A percentile compares a stretch with the other conserved stretches of the same genome.
phyloP scores from a whole-genome alignment of 2,113 vertebrate species.

The Phalacrocorax brasilianus region DNA sequence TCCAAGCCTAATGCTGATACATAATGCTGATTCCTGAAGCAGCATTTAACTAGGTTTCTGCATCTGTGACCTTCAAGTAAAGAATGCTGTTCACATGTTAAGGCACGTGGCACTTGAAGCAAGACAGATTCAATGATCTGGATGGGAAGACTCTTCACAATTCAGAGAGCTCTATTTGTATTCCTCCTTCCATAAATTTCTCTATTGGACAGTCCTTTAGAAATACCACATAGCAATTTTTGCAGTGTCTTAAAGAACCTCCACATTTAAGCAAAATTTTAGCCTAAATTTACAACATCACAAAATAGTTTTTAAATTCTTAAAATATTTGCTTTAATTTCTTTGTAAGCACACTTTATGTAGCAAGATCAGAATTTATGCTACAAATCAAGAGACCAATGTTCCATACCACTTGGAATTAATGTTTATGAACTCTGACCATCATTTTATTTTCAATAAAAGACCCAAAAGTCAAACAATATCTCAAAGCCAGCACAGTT shows the following conservation, averaged over 20 bases:
- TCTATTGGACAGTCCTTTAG: background rate
- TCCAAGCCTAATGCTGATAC: conserved; percentile 17
- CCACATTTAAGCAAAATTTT: background rate
- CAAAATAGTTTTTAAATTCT: background rate
- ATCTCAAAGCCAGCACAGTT: background rate
- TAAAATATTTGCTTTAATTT: background rate
- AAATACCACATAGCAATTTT: background rate
- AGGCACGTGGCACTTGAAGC: background rate
- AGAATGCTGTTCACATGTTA: background rate
- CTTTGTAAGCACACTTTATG: background rate
- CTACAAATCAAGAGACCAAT: background rate
- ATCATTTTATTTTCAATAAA: background rate
- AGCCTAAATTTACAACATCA: background rate
- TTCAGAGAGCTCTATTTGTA: background rate
- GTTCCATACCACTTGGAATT: background rate
- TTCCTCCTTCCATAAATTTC: background rate
- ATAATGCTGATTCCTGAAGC: conserved; percentile 40
- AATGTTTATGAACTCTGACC: background rate
- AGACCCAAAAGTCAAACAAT: background rate
- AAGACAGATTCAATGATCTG: background rate
- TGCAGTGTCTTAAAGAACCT: background rate
- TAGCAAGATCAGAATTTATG: background rate
- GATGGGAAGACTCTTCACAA: background rate
- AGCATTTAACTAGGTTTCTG: conserved; percentile 40
- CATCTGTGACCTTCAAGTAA: conserved; percentile 34